A percentile compares a stretch with the other conserved stretches of the same genome.
Evolutionary conservation across 64 coral and sea anemone species (phyloP).

Genomic region (Exaiptasia diaphana): DNA sequence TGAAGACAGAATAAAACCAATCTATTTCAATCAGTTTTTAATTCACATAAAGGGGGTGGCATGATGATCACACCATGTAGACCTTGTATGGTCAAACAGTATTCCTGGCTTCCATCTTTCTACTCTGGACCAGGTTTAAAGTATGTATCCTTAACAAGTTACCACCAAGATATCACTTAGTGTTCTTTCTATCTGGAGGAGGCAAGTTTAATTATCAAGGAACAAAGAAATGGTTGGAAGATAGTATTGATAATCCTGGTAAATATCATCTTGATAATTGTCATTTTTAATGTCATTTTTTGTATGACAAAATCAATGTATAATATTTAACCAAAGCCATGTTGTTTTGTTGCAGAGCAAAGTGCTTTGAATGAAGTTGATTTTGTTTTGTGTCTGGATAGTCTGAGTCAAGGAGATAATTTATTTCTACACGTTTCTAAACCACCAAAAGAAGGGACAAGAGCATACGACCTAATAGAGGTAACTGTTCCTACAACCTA

Average conservation of each 20-base stretch:
- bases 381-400: conserved; percentile 90
- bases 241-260: conserved; percentile 95
- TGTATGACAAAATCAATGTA: background rate
- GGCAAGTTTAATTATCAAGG: conserved; percentile 98
- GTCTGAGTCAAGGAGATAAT: conserved; percentile 63
- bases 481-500: conserved; percentile 30
- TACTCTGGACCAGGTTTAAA: too few relatives aligned
- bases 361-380: conserved; percentile 92
- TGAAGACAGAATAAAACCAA: too few relatives aligned
- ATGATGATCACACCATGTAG: too few relatives aligned
- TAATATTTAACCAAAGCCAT: background rate
- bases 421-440: conserved; percentile 90
- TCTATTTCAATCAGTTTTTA: too few relatives aligned
- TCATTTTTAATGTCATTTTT: background rate
- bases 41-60: too few relatives aligned
- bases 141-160: background rate
- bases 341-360: conserved; percentile 43
- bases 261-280: background rate
- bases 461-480: conserved; percentile 72
- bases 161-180: conserved; percentile 78
- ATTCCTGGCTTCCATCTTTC: too few relatives aligned
- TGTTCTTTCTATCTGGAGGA: conserved; percentile 93
- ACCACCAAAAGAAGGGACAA: conserved; percentile 89
- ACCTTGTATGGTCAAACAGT: too few relatives aligned
- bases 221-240: conserved; percentile 94